phyloP scores from a whole-genome alignment of 2,888 invertebrate species.

The Andricus quercusramuli region DNA sequence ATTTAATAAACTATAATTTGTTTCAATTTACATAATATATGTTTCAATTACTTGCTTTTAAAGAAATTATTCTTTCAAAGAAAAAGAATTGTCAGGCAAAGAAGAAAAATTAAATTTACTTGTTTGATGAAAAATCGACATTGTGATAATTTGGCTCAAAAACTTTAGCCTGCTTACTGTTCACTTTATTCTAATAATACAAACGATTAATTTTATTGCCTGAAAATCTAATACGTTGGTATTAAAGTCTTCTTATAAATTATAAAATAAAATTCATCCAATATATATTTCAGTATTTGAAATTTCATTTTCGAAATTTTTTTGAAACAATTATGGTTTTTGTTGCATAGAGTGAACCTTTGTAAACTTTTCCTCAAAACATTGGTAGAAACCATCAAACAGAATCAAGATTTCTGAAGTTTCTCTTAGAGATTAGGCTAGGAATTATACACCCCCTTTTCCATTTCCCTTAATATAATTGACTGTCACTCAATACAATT shows the following conservation, averaged over 20 bases:
- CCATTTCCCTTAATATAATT: background rate
- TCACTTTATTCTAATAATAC: background rate
- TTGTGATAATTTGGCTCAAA: background rate
- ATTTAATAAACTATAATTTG: background rate
- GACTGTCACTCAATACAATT: background rate
- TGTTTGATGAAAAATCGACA: background rate
- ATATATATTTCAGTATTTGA: background rate
- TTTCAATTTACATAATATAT: background rate
- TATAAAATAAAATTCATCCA: background rate
- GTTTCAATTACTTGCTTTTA: too few species aligned
- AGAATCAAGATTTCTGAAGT: too few species aligned
- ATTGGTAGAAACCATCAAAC: too few species aligned
- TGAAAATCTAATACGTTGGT: background rate
- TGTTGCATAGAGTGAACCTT: background rate
- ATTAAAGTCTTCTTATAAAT: background rate
- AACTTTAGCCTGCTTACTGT: background rate
- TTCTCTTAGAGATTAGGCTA: too few species aligned
- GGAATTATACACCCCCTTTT: background rate
- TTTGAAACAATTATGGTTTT: too few species aligned
- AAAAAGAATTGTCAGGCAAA: too few species aligned
- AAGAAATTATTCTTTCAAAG: too few species aligned
- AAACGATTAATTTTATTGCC: background rate
- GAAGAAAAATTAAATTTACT: too few species aligned
- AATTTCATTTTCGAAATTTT: too few species aligned
- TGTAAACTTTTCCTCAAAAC: background rate